A percentile compares a stretch with the other conserved stretches of the same genome.
These are phyloP conservation scores for Toxotes chatareus DNA, from an alignment of 2,113 vertebrate genomes.

Conservation along the genomic window DNA sequence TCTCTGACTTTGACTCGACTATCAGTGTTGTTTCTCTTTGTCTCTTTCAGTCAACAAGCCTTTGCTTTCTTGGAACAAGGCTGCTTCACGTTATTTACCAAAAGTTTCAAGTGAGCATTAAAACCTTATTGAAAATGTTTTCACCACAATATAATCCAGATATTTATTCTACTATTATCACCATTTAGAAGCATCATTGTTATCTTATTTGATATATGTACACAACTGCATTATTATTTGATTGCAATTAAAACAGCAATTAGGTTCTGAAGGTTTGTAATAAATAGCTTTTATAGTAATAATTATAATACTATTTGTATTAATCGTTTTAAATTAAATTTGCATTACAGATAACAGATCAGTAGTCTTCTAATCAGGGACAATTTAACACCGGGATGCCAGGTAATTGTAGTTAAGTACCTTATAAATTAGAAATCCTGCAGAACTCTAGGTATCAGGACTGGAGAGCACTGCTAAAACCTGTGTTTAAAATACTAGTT, in stretches of 20 bases:
- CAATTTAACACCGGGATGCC: conserved; percentile 34
- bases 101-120: background rate
- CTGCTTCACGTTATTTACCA: background rate
- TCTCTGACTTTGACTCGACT: conserved; percentile 60
- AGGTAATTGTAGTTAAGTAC: conserved; percentile 41
- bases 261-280: background rate
- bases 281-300: conserved; percentile 23
- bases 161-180: background rate
- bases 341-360: conserved; percentile 44
- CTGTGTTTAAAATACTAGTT: conserved; percentile 1
- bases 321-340: conserved; percentile 30
- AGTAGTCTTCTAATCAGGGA: conserved; percentile 41
- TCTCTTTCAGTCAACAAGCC: conserved; percentile 25
- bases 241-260: conserved; percentile 31
- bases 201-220: background rate
- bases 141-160: background rate
- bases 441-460: background rate
- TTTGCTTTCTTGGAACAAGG: conserved; percentile 12
- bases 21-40: conserved; percentile 41
- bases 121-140: background rate
- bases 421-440: conserved; percentile 30
- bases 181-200: conserved; percentile 2
- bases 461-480: background rate
- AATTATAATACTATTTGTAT: conserved; percentile 33
- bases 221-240: conserved; percentile 19